Evolutionary conservation across 2,797 vertebrate species (phyloP).

Genomic region (Neoniphon sammara): DNA sequence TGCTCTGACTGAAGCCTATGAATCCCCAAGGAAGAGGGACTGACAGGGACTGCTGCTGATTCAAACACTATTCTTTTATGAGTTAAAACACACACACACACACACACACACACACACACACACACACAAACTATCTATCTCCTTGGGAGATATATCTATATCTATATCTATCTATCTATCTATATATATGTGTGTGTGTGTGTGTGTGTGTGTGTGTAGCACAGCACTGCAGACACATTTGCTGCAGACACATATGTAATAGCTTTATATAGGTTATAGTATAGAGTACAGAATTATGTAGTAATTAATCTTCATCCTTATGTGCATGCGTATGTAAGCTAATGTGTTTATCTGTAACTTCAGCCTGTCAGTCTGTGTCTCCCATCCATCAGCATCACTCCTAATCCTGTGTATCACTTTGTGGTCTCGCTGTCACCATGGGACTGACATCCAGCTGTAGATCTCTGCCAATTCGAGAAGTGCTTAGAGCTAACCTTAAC

Average conservation of each 20-base stretch:
- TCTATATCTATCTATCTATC: too few species aligned
- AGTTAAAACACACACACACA: conserved; percentile 33
- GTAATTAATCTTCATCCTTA: conserved; percentile 15
- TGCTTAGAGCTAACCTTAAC: conserved; percentile 13
- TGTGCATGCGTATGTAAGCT: conserved; percentile 22
- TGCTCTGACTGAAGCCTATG: conserved; percentile 62
- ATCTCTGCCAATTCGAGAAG: conserved; percentile 30
- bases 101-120: conserved; percentile 8
- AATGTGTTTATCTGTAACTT: conserved; percentile 43
- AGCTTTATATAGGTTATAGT: not conserved
- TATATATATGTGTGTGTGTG: too few species aligned
- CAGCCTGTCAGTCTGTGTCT: conserved; percentile 27
- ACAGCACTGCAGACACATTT: conserved; percentile 2
- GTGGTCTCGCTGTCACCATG: conserved; percentile 42
- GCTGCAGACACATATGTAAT: not conserved
- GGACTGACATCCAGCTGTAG: conserved; percentile 51
- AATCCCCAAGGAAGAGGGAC: conserved; percentile 53
- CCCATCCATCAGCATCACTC: too few species aligned
- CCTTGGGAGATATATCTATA: too few species aligned
- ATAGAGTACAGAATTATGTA: not conserved
- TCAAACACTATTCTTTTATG: conserved; percentile 49
- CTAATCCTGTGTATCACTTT: conserved; percentile 34
- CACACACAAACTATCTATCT: not conserved
- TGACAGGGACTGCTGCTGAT: conserved; percentile 61
- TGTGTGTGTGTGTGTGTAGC: too few species aligned